Conservation (phyloP, 2,797 vertebrate species). For the Syncerus caffer region DNA sequence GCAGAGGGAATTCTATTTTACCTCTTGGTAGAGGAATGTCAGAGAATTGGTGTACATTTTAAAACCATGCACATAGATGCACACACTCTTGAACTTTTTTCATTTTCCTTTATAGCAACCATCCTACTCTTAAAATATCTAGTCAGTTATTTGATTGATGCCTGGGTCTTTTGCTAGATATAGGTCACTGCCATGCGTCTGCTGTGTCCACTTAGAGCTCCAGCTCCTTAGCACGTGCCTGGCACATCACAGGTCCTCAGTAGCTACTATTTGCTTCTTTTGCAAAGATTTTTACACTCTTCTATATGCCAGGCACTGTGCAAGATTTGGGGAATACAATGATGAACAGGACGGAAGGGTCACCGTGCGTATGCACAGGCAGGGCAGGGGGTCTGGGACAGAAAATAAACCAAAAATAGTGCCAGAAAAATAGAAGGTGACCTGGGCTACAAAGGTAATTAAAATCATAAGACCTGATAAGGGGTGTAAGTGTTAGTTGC, state of each 20-base stretch:
- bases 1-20: not conserved
- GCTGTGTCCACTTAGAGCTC: not conserved
- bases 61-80: not conserved
- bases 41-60: not conserved
- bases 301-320: not conserved
- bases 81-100: not conserved
- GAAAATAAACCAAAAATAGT: not conserved
- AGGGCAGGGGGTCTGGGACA: not conserved
- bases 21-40: not conserved
- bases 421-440: not conserved
- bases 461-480: not conserved
- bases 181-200: accelerated
- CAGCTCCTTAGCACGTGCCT: not conserved
- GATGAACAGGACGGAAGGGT: not conserved
- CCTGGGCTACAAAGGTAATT: accelerated
- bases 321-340: not conserved
- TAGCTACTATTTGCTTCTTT: not conserved
- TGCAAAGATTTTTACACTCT: not conserved
- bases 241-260: not conserved
- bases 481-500: not conserved
- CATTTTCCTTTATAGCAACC: not conserved
- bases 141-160: not conserved
- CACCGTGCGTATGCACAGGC: accelerated
- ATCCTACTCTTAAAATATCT: not conserved
- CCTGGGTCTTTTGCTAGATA: not conserved